These are phyloP conservation scores for Galeopsomyia nigrocyanea DNA, from an alignment of 2,888 invertebrate species.

Conservation along the genomic window DNA sequence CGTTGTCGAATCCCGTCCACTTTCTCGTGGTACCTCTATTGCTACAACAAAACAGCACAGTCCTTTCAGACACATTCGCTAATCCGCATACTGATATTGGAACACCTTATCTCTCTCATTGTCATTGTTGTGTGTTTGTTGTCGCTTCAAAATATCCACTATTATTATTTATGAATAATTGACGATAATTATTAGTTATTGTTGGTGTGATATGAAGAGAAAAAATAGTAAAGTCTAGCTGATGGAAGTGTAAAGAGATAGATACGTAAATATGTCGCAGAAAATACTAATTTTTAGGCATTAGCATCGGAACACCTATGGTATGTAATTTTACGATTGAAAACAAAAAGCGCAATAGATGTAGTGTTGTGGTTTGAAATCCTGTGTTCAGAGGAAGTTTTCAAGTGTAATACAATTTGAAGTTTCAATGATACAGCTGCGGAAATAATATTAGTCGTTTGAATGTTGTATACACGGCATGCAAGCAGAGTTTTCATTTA, in stretches of 20 bases:
- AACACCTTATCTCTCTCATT: no score
- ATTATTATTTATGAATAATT: no score
- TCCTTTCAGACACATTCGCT: slow-evolving; percentile 58
- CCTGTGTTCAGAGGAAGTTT: slow-evolving; percentile 66
- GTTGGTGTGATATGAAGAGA: no score
- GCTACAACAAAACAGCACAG: slow-evolving; percentile 68
- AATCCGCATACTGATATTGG: background rate
- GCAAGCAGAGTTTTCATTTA: no score
- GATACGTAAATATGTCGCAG: background rate
- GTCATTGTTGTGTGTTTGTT: no score
- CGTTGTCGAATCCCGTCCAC: slow-evolving; percentile 57
- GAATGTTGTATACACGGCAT: slow-evolving; percentile 30
- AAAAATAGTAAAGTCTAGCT: no score
- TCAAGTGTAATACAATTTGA: background rate
- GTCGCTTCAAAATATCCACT: no score
- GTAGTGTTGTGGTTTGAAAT: slow-evolving; percentile 44
- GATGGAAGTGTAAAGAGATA: slow-evolving; percentile 3
- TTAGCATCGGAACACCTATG: slow-evolving; percentile 1
- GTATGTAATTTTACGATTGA: slow-evolving; percentile 6
- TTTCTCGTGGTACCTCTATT: slow-evolving; percentile 60
- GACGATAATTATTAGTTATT: no score
- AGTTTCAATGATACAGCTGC: background rate
- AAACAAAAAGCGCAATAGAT: slow-evolving; percentile 51
- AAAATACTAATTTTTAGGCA: slow-evolving; percentile 10
- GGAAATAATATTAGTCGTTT: slow-evolving; percentile 33